Evolutionary conservation across 2,797 vertebrate species (phyloP), one percentile per base, ranked within the genome.

Genomic region (Eupleurogrammus muticus): DNA sequence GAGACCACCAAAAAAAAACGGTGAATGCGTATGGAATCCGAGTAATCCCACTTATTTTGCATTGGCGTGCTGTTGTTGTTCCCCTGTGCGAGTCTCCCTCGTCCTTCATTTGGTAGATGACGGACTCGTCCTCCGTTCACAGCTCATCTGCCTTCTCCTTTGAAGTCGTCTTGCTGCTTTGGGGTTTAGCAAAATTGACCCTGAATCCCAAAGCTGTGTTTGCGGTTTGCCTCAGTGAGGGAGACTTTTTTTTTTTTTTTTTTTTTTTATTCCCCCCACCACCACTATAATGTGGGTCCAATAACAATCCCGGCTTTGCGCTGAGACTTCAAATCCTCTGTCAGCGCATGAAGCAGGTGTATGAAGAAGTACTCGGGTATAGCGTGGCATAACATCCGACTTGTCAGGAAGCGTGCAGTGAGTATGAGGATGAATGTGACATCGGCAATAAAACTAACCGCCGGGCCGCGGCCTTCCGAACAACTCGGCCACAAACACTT

Each of bases 181-280:
- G 67, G 67, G 69, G 23, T 73, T 85, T 85, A 49, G 44, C 40
- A 38, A 23, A 23, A 62, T 86, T 72, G 23, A 73, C 81, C 57
- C 52, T 24, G 50, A 66, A 75, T 75, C 6, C 6, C 66, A 53
- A 12, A 36, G 55, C 42, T 69, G n/a, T 62, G 65, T 57, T 74
- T 70, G 40, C 73, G 16, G 5, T 38, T 13, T 38, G 36, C 38
- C 16, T 16, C 6, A 46, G 66, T 55, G 34, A 63, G 63, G 68
- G 47, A 48, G 12, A 21, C 12, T 65, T 42, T 57, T 64, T 46
- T 19, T 47, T 54, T 73, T 62, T 47, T 20, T 48, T 52, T 71
- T 63, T 28, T 28, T 28, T 28, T 3, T 28, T 6, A 28, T 28
- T 28, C n/a, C n/a, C n/a, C n/a, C n/a, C n/a, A n/a, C 58, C 61